phyloP scores from a whole-genome alignment of 2,888 invertebrate genomes.

The Fragum sueziense region DNA sequence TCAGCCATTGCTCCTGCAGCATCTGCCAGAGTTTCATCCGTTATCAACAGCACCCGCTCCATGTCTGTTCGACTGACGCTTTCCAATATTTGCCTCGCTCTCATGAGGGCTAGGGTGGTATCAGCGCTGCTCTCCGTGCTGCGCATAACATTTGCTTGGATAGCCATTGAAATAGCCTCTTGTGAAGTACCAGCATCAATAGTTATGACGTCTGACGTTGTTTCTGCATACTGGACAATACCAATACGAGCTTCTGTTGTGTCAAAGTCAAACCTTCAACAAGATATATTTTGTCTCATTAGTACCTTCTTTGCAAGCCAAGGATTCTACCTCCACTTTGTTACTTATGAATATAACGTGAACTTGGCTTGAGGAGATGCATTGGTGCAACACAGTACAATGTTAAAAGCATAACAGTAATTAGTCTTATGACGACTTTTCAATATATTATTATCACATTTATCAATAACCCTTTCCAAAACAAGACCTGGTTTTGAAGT shows the following conservation, averaged over 20 bases:
- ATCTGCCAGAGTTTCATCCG: not conserved
- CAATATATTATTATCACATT: too few species aligned
- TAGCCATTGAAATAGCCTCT: not conserved
- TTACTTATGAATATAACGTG: too few species aligned
- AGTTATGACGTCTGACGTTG: not conserved
- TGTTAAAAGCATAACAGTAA: too few species aligned
- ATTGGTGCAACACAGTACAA: too few species aligned
- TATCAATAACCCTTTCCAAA: too few species aligned
- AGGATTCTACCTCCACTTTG: too few species aligned
- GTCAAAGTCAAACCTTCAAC: not conserved
- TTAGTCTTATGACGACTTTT: too few species aligned
- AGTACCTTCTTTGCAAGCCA: too few species aligned
- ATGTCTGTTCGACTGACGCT: not conserved
- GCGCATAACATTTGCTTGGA: not conserved
- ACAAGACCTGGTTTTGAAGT: too few species aligned
- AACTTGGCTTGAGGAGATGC: too few species aligned
- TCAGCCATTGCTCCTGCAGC: not conserved
- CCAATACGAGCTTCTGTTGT: conserved; percentile 12
- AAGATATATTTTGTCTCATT: too few species aligned
- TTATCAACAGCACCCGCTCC: conserved; percentile 1
- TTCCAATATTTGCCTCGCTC: not conserved
- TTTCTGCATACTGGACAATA: not conserved
- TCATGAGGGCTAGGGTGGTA: not conserved
- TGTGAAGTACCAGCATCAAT: not conserved
- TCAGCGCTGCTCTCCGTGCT: not conserved